Percentiles rank a stretch among this genome's conserved stretches.
Evolutionary conservation across 1,140 invertebrate species (phyloP).

Genomic region (Apocrypta bakeri): DNA sequence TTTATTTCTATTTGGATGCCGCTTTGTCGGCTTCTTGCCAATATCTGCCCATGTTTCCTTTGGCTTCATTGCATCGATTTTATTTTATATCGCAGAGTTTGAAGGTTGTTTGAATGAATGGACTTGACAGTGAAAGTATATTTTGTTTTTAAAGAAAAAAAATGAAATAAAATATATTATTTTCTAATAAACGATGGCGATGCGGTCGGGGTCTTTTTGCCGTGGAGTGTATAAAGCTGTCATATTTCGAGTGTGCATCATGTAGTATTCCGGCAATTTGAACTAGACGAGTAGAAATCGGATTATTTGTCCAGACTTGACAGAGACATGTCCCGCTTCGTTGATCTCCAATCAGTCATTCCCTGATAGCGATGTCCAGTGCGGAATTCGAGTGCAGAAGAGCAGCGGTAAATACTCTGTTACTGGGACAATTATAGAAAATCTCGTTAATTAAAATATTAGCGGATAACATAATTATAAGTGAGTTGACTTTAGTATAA

Average conservation of each 20-base stretch:
- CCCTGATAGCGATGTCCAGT: neutral
- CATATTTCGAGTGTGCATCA: neutral
- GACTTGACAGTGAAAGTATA: too few relatives aligned
- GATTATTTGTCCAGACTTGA: constrained; percentile 40
- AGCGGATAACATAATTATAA: too few relatives aligned
- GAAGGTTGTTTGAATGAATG: neutral
- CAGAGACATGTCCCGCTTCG: neutral
- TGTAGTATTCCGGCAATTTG: constrained; percentile 2
- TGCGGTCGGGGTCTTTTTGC: too few relatives aligned
- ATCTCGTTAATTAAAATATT: too few relatives aligned
- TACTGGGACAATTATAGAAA: too few relatives aligned
- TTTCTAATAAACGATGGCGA: too few relatives aligned
- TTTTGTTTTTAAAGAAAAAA: too few relatives aligned
- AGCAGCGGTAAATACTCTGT: neutral
- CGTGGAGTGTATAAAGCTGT: neutral
- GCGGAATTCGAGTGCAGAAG: neutral
- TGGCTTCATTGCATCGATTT: constrained; percentile 4
- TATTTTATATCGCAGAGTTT: neutral
- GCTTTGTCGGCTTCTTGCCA: neutral
- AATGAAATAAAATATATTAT: too few relatives aligned
- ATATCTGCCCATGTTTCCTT: neutral
- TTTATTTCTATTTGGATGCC: neutral
- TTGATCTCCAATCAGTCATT: neutral
- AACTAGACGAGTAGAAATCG: neutral
- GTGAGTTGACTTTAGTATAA: too few relatives aligned